Conservation (phyloP, 1,140 invertebrate species). For the Cotesia vestalis region DNA sequence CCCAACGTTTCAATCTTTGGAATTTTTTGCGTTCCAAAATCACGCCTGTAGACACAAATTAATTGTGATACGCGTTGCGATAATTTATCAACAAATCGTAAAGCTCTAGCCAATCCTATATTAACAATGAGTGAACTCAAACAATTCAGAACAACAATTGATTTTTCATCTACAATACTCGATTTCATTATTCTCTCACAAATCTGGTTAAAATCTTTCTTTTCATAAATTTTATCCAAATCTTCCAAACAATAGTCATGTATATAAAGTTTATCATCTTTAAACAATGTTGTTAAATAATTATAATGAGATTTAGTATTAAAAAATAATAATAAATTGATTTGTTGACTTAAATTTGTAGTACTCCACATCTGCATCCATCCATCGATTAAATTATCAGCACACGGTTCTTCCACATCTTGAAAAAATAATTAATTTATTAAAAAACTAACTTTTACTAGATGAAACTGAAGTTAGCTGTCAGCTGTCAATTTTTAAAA, state of each 20-base stretch:
- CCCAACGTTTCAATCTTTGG: conserved; percentile 57
- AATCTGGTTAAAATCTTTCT: conserved; percentile 42
- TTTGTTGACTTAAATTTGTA: conserved; percentile 36
- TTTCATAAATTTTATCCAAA: conserved; percentile 38
- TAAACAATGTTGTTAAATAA: conserved; percentile 40
- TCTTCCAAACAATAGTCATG: conserved; percentile 55
- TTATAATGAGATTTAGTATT: conserved; percentile 45
- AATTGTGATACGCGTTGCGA: conserved; percentile 48
- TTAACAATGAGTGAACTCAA: conserved; percentile 54
- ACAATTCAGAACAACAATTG: conserved; percentile 55
- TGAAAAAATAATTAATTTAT: conserved; percentile 31
- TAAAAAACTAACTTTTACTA: too few relatives aligned
- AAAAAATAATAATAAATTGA: conserved; percentile 54
- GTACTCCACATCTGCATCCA: conserved; percentile 54
- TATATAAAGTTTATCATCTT: conserved; percentile 47
- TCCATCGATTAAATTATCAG: conserved; percentile 50
- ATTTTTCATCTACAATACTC: conserved; percentile 37
- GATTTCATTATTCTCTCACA: conserved; percentile 42
- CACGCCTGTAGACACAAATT: conserved; percentile 58
- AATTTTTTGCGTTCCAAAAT: conserved; percentile 50
- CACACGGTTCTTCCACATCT: conserved; percentile 50
- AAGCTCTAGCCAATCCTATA: conserved; percentile 49
- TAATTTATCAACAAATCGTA: conserved; percentile 54
- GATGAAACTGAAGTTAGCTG: too few relatives aligned
- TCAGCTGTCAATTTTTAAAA: too few relatives aligned